Conservation (phyloP, 2,113 vertebrate genomes). For the Pandion haliaetus region DNA sequence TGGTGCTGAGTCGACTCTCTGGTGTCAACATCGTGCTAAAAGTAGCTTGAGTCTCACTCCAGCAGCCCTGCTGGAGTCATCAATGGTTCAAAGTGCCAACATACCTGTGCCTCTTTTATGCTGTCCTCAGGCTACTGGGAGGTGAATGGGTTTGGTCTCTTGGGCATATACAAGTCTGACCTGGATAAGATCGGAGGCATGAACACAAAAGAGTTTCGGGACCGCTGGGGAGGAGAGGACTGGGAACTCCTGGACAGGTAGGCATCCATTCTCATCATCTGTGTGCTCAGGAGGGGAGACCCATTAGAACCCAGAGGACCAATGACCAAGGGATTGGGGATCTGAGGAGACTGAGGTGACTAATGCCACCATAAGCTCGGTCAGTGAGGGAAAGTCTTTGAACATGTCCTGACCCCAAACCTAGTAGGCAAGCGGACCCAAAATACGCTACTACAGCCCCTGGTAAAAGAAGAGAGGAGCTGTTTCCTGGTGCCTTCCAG, state of each 20-base stretch:
- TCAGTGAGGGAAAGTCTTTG: background rate
- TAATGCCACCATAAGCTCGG: background rate
- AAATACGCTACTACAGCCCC: background rate
- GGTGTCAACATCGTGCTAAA: background rate
- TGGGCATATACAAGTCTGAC: constrained; percentile 97
- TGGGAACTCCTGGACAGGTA: constrained; percentile 97
- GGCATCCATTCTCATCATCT: background rate
- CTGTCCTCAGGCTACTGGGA: constrained; percentile 90
- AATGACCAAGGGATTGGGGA: accelerated
- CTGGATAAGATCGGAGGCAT: constrained; percentile 89
- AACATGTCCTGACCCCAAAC: background rate
- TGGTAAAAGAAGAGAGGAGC: background rate
- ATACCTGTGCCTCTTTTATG: background rate
- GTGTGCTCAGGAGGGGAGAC: background rate
- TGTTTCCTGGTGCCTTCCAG: background rate
- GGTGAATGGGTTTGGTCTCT: constrained; percentile 92
- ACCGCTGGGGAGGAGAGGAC: constrained; percentile 96
- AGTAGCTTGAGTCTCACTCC: background rate
- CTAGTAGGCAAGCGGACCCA: background rate
- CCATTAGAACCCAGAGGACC: background rate
- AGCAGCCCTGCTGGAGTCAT: background rate
- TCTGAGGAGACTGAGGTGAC: background rate
- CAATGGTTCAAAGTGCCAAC: background rate
- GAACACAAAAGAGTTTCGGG: constrained; percentile 91
- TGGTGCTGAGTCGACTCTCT: background rate